Conservation (phyloP, 2,888 invertebrate genomes). For the Callyntrura sp. region DNA sequence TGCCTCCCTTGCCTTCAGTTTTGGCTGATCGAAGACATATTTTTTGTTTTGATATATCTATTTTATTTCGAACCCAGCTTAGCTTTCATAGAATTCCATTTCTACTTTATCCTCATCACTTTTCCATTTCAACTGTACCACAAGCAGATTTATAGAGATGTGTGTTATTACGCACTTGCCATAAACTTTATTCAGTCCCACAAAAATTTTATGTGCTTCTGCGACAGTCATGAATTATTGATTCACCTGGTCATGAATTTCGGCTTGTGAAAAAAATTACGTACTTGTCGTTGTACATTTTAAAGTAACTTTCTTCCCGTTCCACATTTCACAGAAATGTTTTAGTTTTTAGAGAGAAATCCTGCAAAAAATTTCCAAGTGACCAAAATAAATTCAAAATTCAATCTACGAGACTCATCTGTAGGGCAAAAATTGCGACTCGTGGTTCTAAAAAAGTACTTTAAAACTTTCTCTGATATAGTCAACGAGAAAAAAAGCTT, state of each 20-base stretch:
- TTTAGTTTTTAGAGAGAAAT: neutral
- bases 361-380: conserved; percentile 34
- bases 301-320: neutral
- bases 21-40: conserved; percentile 60
- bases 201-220: conserved; percentile 65
- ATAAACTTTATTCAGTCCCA: conserved; percentile 47
- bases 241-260: conserved; percentile 71
- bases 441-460: neutral
- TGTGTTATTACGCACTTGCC: conserved; percentile 9
- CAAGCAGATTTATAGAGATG: neutral
- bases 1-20: neutral
- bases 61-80: conserved; percentile 55
- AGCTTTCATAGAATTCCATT: conserved; percentile 12
- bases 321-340: neutral
- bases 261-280: neutral
- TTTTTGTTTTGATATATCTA: conserved; percentile 68
- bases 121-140: conserved; percentile 32
- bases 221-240: conserved; percentile 76
- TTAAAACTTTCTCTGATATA: neutral
- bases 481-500: neutral
- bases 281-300: neutral
- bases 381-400: neutral
- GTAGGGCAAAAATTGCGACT: neutral
- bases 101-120: conserved; percentile 57
- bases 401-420: neutral